Base-by-base conservation (phyloP, 2,888 invertebrate species). In the Yponomeuta malinellus region DNA sequence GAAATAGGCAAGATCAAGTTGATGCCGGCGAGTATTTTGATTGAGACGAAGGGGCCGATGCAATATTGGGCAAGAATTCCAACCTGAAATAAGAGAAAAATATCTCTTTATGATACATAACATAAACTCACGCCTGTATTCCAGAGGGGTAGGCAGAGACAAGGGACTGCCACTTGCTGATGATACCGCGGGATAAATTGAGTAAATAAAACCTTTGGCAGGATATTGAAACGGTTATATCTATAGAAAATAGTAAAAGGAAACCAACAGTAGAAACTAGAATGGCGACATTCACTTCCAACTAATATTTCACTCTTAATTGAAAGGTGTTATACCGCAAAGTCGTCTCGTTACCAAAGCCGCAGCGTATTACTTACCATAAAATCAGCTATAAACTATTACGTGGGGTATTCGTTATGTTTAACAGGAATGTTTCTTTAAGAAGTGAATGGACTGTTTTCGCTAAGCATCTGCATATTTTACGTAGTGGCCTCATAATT, bases 1-100 rank as follows among this genome's bases (percentile, higher is more conserved):
- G 93, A 75, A 59, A 94, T 82, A 12, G 95, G 94, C 71, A 94
- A 86, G 74, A 93, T 81, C 75, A 94, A 85, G 79, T 94, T 94
- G 80, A 94, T 90, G 71, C 86, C 86, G 71, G 93, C 94, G 73
- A 94, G 85, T 33, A 82, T 83, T 74, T 84, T 86, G 85, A 94
- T 94, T 74, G 93, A 85, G 67, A 93, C 93, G 77, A 89, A 93
- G 5, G 94, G 93, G 31, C 94, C 94, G 76, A 94, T 92, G 79
- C 93, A 89, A 84, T 94, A 94, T 74, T 94, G 93, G 77, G 93
- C 83, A 78, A 94, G 89, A 81, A 94, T 93, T 74, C 95, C 95
- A 78, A 93, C 83, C 92, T 93, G 92, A 71, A 91, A 92, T 43
- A 43, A 71, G 70, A 74, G 76, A 77, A 74, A 71, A 52, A 12